Evolutionary conservation across 2,888 invertebrate genomes (phyloP).

Genomic region (Acanthosepion esculentum): DNA sequence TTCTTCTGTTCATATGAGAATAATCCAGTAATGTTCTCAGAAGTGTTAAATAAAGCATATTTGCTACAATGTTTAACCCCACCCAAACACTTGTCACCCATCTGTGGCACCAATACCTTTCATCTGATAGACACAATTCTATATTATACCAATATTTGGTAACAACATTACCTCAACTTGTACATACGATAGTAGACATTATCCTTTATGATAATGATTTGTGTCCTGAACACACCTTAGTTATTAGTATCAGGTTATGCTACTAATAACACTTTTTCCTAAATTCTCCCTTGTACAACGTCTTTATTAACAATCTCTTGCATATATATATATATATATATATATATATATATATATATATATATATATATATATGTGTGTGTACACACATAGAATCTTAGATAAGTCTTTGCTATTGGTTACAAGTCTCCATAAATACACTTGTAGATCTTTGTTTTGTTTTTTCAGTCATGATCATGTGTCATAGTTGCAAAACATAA

Average conservation of each 20-base stretch:
- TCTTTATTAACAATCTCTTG: background rate
- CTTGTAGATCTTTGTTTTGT: background rate
- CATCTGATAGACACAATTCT: constrained; percentile 18
- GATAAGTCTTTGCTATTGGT: background rate
- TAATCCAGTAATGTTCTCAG: background rate
- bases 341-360: too few relatives aligned
- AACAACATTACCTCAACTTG: constrained; percentile 33
- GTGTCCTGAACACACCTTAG: background rate
- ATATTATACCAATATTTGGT: constrained; percentile 33
- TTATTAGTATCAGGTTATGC: background rate
- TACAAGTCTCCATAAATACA: too few relatives aligned
- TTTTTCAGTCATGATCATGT: background rate
- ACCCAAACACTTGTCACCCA: background rate
- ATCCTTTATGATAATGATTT: background rate
- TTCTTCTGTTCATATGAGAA: background rate
- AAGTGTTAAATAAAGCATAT: background rate
- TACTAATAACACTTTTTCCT: background rate
- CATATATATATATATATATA: background rate
- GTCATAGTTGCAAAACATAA: background rate
- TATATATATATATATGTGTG: too few relatives aligned
- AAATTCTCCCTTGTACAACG: background rate
- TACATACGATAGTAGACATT: background rate
- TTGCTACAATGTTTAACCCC: background rate
- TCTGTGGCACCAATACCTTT: background rate
- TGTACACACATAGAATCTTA: background rate